Conservation (phyloP, 1,140 invertebrate species). For the Trachymyrmex septentrionalis region DNA sequence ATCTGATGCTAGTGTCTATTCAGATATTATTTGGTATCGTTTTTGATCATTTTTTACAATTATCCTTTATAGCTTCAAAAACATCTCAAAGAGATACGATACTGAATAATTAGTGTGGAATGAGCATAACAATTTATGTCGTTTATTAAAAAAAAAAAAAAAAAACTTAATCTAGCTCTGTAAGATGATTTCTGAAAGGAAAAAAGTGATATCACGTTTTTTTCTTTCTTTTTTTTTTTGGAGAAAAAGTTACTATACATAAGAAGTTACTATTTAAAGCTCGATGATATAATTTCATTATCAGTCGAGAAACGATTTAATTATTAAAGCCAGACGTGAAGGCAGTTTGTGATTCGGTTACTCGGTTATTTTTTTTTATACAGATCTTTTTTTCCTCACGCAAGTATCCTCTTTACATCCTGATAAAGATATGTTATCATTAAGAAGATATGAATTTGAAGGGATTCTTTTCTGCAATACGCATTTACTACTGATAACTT, state of each 20-base stretch:
- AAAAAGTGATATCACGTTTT: slow-evolving; percentile 19
- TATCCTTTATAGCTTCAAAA: slow-evolving; percentile 25
- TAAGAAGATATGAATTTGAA: slow-evolving; percentile 42
- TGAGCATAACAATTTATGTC: background rate
- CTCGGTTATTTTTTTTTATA: slow-evolving; percentile 29
- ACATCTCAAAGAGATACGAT: background rate
- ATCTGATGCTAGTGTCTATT: slow-evolving; percentile 10
- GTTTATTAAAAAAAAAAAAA: background rate
- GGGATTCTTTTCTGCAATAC: background rate
- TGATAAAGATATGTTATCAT: slow-evolving; percentile 46
- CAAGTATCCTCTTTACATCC: background rate
- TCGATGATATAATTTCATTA: slow-evolving; percentile 46
- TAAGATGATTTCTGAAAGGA: slow-evolving; percentile 10
- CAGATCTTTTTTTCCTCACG: background rate
- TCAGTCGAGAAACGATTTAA: slow-evolving; percentile 57
- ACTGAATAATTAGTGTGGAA: background rate
- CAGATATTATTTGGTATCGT: slow-evolving; percentile 30
- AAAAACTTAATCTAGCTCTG: slow-evolving; percentile 18
- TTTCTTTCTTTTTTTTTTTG: background rate
- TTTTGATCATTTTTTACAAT: slow-evolving; percentile 24
- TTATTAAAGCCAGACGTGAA: slow-evolving; percentile 52
- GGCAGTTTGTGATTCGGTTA: slow-evolving; percentile 47
- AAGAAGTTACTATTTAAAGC: slow-evolving; percentile 36
- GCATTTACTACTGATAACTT: background rate
- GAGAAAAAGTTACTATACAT: background rate